Evolutionary conservation across 2,113 vertebrate species (phyloP), one percentile per base, ranked within the genome.

Genomic region (Lipotes vexillifer): DNA sequence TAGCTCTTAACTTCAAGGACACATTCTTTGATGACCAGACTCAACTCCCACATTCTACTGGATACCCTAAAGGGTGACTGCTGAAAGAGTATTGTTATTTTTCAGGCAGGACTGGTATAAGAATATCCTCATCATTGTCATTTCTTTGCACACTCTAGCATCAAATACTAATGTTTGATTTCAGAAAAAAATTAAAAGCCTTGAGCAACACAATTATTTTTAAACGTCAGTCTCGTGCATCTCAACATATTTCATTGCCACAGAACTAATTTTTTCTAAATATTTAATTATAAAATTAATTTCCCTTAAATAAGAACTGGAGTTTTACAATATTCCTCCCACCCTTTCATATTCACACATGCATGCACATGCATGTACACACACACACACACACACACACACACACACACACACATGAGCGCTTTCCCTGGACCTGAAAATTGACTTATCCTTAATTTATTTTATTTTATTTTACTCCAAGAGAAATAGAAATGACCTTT

Each of bases 281-380:
- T 52, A 63, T 36, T 74, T 82, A 66, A 84, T 38, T 83, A 52
- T 69, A 90, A 74, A 94, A 74, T 93, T 11, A 87, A 61, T 57
- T 65, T 69, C 75, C 23, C 14, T 74, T 29, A 21, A 20, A 17
- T n/a, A 82, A 38, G 25, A 86, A 61, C 63, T 68, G 5, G 17
- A 83, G 8, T 38, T 74, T 80, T 44, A 59, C 0, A 17, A 89
- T 75, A 93, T 87, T 63, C 6, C 25, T 86, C 33, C 49, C 5
- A 63, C 1, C 2, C 3, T 21, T 81, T 85, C 38, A 38, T 74
- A 74, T 74, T 66, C 81, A 80, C 1, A 68, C 18, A 66, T 27
- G 25, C 14, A 72, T 27, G 31, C 8, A 82, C 10, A 38, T 10
- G 18, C 31, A 80, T 5, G n/a, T 3, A 61, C 4, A 89, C 18